Evolutionary conservation across 2,113 vertebrate species (phyloP), one percentile per base, ranked within the genome.

Genomic region (Lichenostomus cassidix): DNA sequence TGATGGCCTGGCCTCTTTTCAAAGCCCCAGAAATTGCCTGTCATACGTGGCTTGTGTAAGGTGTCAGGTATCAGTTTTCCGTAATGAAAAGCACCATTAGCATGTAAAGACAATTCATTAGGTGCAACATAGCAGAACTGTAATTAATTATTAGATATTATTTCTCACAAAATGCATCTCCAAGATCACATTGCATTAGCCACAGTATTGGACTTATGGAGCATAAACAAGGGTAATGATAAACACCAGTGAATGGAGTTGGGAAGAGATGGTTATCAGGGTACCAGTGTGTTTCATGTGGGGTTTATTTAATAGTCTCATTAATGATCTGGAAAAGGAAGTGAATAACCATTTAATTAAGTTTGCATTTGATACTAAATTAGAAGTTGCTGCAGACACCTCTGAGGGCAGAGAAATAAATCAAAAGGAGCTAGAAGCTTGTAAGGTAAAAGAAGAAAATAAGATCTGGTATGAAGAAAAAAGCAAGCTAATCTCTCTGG

Each of bases 321-420:
- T 96, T 96, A 97, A 96, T 93, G 92, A 92, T 90, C 80, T 95
- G 95, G 90, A 95, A 96, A 95, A 93, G 80, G 80, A 94, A 94
- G 83, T 89, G 95, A 94, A 93, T 92, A 96, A 92, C 80, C 77
- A 77, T 96, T 95, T 92, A 93, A 96, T 97, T 97, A 95, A 96
- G 91, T 91, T 92, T 96, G 95, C 27, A 82, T 91, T 88, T 94
- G 90, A 90, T 92, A 82, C 91, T 95, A 96, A 94, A 95, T 97
- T 92, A 97, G 92, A 94, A 92, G 86, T 90, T 95, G 82, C 64
- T 91, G 78, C 71, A 95, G 89, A 96, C 89, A 94, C 83, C 87
- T 93, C 87, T 0, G 49, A 94, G 80, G 78, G 71, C 86, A 96
- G 64, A 20, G 20, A 89, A 91, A 96, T 96, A 96, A 96, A 97